A percentile compares a stretch with the other conserved stretches of the same genome.
These are phyloP conservation scores for Lampropteryx suffumata DNA, from an alignment of 2,888 invertebrate species.

Conservation along the genomic window DNA sequence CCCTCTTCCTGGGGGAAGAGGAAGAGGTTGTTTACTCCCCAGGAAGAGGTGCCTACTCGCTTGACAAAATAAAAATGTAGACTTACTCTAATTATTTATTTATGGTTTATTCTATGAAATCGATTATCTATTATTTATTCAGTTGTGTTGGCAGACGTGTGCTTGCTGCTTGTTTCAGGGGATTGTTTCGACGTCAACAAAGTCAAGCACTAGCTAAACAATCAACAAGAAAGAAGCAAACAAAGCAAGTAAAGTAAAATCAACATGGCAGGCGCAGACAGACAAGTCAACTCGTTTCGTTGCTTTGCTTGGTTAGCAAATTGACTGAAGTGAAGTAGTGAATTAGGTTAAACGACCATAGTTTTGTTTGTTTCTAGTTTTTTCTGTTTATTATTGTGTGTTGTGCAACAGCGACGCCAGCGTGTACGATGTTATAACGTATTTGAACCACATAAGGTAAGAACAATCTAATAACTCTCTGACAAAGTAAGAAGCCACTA, in stretches of 20 bases:
- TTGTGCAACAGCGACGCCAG: conserved; percentile 52
- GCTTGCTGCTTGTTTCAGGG: background rate
- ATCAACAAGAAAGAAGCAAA: conserved; percentile 2
- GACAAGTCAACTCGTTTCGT: too few relatives aligned
- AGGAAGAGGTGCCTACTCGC: too few relatives aligned
- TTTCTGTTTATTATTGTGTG: conserved; percentile 44
- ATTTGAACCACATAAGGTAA: conserved; percentile 64
- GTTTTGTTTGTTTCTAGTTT: conserved; percentile 47
- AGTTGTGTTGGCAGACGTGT: background rate
- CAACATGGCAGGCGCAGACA: conserved; percentile 55
- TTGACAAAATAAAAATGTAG: too few relatives aligned
- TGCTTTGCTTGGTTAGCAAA: conserved; percentile 38
- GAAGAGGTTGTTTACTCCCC: too few relatives aligned
- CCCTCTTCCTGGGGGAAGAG: too few relatives aligned
- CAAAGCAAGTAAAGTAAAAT: conserved; percentile 13
- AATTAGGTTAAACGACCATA: conserved; percentile 56
- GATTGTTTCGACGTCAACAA: background rate
- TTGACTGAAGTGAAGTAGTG: conserved; percentile 40
- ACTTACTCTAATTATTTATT: too few relatives aligned
- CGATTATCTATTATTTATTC: too few relatives aligned
- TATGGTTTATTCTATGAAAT: too few relatives aligned
- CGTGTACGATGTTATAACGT: conserved; percentile 69
- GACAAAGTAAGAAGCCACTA: conserved; percentile 38
- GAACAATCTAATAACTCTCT: conserved; percentile 32
- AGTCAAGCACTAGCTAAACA: background rate